These are phyloP conservation scores for Poeciliopsis paucimaculata DNA, from an alignment of 2,797 vertebrate species.

Conservation along the genomic window DNA sequence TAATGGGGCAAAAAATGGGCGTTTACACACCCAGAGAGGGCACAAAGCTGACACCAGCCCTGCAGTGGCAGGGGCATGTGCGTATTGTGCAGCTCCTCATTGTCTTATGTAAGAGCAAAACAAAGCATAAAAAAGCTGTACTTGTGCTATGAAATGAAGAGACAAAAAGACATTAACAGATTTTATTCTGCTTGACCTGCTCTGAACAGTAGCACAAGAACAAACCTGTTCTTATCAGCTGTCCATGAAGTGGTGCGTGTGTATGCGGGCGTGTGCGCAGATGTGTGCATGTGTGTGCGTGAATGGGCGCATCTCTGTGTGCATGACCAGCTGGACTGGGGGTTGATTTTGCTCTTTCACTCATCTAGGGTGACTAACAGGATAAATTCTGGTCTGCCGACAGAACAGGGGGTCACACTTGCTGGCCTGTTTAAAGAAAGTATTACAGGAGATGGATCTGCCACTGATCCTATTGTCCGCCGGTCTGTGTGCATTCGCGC, in stretches of 20 bases:
- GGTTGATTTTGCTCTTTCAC: slow-evolving; percentile 78
- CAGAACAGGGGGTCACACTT: slow-evolving; percentile 78
- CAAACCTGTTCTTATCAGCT: slow-evolving; percentile 78
- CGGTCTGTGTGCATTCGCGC: slow-evolving; percentile 70
- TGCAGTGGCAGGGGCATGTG: slow-evolving; percentile 51
- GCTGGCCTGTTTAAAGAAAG: slow-evolving; percentile 78
- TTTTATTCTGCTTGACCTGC: slow-evolving; percentile 80
- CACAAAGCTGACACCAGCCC: slow-evolving; percentile 61
- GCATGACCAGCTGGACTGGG: slow-evolving; percentile 80
- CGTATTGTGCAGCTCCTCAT: slow-evolving; percentile 66
- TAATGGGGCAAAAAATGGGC: slow-evolving; percentile 72
- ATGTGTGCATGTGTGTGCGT: slow-evolving; percentile 27
- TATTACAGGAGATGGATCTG: slow-evolving; percentile 79
- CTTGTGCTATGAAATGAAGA: slow-evolving; percentile 61
- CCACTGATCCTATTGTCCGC: slow-evolving; percentile 78
- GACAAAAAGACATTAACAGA: slow-evolving; percentile 78
- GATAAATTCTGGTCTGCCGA: slow-evolving; percentile 80
- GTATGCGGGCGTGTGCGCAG: slow-evolving; percentile 23
- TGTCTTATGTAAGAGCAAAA: slow-evolving; percentile 58
- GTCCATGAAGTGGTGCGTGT: slow-evolving; percentile 66
- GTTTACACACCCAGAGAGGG: slow-evolving; percentile 62
- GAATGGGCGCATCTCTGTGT: slow-evolving; percentile 34
- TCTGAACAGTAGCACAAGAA: slow-evolving; percentile 76
- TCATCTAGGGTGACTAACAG: slow-evolving; percentile 84
- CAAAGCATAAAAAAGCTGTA: slow-evolving; percentile 45